phyloP scores from a whole-genome alignment of 2,797 vertebrate genomes.

The Syncerus caffer region DNA sequence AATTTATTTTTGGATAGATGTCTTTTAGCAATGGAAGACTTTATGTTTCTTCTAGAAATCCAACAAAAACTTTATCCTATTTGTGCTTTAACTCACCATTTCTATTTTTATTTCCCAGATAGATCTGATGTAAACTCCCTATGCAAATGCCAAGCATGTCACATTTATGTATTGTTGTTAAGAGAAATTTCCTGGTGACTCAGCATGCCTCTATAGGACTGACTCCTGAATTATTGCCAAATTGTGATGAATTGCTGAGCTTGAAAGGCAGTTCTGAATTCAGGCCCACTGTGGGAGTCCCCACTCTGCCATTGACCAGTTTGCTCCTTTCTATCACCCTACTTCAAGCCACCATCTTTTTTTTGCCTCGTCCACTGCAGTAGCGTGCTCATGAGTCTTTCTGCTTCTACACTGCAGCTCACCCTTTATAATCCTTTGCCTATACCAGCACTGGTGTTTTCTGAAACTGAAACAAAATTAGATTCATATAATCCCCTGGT shows the following conservation, averaged over 20 bases:
- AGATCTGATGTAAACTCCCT: not conserved
- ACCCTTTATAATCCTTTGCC: not conserved
- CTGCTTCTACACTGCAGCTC: not conserved
- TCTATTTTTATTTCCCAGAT: not conserved
- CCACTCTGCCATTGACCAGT: not conserved
- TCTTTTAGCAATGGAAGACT: not conserved
- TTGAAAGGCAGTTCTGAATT: not conserved
- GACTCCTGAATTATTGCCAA: not conserved
- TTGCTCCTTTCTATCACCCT: not conserved
- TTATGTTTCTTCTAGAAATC: not conserved
- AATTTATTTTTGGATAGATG: not conserved
- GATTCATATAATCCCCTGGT: not conserved
- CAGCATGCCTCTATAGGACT: not conserved
- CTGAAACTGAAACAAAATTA: not conserved
- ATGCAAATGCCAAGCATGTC: not conserved
- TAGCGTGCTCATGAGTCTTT: not conserved
- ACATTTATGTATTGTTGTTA: not conserved
- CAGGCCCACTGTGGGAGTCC: not conserved
- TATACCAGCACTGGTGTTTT: not conserved
- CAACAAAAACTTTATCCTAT: not conserved
- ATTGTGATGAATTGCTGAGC: not conserved
- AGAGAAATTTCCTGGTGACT: conserved; percentile 16
- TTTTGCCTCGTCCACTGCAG: not conserved
- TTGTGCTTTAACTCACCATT: not conserved
- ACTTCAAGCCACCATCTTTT: not conserved